Conservation (phyloP, 1,140 invertebrate species). For the Heterodera schachtii region DNA sequence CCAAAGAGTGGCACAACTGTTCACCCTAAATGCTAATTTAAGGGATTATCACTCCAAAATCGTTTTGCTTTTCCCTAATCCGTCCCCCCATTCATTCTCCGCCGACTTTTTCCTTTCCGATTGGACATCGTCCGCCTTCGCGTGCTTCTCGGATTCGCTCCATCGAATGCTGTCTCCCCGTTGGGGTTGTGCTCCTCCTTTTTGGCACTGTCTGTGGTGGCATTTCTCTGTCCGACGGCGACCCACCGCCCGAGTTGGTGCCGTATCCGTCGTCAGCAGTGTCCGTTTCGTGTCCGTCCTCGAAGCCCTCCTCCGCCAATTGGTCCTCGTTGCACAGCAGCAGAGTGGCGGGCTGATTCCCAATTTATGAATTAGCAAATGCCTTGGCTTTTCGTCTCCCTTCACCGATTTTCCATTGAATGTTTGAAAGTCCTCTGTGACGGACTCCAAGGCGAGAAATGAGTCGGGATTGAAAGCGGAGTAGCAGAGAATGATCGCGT, state of each 20-base stretch:
- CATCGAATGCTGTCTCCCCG: slow-evolving; percentile 9
- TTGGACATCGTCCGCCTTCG: slow-evolving; percentile 24
- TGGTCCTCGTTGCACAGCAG: slow-evolving; percentile 37
- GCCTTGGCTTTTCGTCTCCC: neutral
- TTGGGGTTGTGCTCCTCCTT: too few relatives aligned
- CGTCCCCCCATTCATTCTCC: neutral
- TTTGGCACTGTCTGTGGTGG: neutral
- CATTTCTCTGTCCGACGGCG: slow-evolving; percentile 24
- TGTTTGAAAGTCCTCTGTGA: slow-evolving; percentile 36
- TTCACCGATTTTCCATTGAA: neutral
- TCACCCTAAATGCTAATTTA: slow-evolving; percentile 25
- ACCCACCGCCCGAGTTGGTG: slow-evolving; percentile 11
- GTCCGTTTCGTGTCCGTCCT: neutral
- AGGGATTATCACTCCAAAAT: neutral
- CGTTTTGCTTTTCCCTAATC: neutral
- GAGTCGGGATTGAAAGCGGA: slow-evolving; percentile 36
- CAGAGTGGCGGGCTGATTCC: slow-evolving; percentile 30
- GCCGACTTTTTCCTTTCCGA: slow-evolving; percentile 21
- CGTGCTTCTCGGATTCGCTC: slow-evolving; percentile 15
- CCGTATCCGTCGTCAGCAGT: slow-evolving; percentile 19
- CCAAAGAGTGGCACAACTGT: slow-evolving; percentile 18
- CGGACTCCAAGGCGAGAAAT: slow-evolving; percentile 26
- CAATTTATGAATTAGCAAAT: neutral
- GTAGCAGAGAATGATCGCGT: slow-evolving; percentile 41
- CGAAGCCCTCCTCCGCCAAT: slow-evolving; percentile 21